Evolutionary conservation across 2,113 vertebrate genomes (phyloP), one percentile per base, ranked within the genome.

Genomic region (Cyanistes caeruleus): DNA sequence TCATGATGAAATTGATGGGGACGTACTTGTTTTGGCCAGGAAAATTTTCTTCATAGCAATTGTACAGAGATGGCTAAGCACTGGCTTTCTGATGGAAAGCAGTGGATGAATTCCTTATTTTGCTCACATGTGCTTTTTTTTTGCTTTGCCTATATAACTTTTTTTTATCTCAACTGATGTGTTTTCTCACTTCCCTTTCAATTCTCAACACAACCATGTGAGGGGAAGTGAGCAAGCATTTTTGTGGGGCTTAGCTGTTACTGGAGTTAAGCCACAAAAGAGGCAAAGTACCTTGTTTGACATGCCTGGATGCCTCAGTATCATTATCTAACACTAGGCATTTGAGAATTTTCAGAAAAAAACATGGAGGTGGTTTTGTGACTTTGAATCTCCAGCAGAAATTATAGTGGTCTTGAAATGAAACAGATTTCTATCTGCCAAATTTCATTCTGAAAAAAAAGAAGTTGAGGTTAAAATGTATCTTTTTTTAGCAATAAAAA

Each of bases 51-150:
- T 48, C 51, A 24, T 3, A 63, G 4, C 9, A 59, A 5, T 46
- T 46, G 1, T 11, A 43, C 5, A 3, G 12, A 20, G 9, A 17
- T 23, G 19, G 30, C 33, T 65, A 60, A 65, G 8, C 22, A 46
- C 5, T 0, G 4, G 10, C 6, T 21, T 56, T 35, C 19, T 11
- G 2, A 17, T 27, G 28, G 30, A 41, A 68, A 58, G 13, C 11
- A 48, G n/a, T 39, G 39, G 55, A 30, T 2, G 0, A 17, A 70
- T 41, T 64, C 15, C 7, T 64, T 25, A 8, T 46, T 75, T 79
- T 30, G 1, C 12, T 76, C 4, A 0, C 13, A n/a, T 9, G 9
- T 10, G 1, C 5, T 3, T 1, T 49, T 72, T 72, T 46, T 37
- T 35, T 31, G 4, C 13, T 65, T 65, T 84, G 7, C 16, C 7